phyloP scores from a whole-genome alignment of 2,797 vertebrate genomes.

The Schizothorax lantsangensis region DNA sequence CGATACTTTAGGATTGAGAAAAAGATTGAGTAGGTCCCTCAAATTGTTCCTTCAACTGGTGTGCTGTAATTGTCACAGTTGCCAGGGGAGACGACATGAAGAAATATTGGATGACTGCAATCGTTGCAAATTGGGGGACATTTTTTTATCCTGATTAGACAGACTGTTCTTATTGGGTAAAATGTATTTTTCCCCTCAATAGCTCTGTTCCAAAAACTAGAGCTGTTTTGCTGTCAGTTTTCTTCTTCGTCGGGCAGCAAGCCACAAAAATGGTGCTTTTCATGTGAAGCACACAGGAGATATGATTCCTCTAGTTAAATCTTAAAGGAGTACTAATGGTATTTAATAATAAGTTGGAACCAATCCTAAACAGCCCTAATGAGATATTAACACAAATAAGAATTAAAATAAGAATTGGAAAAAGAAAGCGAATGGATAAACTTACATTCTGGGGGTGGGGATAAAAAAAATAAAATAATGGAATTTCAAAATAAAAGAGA shows the following conservation, averaged over 20 bases:
- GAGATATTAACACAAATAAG: background rate
- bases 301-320: background rate
- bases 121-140: slow-evolving; percentile 8
- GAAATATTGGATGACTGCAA: slow-evolving; percentile 27
- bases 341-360: background rate
- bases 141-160: slow-evolving; percentile 25
- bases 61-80: slow-evolving; percentile 38
- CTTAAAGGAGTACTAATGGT: background rate
- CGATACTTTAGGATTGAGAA: background rate
- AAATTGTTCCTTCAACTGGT: slow-evolving; percentile 10
- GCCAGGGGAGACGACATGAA: slow-evolving; percentile 18
- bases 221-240: background rate
- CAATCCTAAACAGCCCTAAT: background rate
- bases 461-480: background rate
- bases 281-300: slow-evolving; percentile 11
- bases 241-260: background rate
- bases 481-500: background rate
- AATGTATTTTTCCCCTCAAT: background rate
- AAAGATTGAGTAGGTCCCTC: slow-evolving; percentile 16
- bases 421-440: background rate
- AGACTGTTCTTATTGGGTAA: background rate
- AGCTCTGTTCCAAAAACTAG: background rate
- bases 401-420: background rate
- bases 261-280: background rate
- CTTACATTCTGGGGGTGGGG: too few species aligned